phyloP scores from a whole-genome alignment of 2,888 invertebrate species.

The Serrognathus titanus region DNA sequence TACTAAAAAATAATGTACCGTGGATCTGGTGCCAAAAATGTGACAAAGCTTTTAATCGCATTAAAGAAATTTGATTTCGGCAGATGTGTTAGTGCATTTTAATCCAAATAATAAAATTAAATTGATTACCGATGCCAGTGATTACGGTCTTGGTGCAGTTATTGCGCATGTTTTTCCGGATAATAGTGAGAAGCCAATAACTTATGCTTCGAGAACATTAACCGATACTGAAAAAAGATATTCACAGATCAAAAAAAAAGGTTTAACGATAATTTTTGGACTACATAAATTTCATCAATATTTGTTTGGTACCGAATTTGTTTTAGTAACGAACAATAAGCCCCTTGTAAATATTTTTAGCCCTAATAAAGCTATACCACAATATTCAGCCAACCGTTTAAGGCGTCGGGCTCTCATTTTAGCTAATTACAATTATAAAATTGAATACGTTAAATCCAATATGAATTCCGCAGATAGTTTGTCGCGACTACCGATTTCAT shows the following conservation, averaged over 20 bases:
- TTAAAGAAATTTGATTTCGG: slow-evolving; percentile 3
- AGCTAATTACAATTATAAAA: too few species aligned
- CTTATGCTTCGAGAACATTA: too few species aligned
- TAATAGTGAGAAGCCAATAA: slow-evolving; percentile 4
- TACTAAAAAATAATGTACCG: not conserved
- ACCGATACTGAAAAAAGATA: too few species aligned
- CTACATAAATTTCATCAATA: not conserved
- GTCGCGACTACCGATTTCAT: too few species aligned
- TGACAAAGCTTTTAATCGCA: not conserved
- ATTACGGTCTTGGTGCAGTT: slow-evolving; percentile 5
- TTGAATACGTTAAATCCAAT: too few species aligned
- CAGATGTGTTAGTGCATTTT: slow-evolving; percentile 6
- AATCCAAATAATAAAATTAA: slow-evolving; percentile 1
- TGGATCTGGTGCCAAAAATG: not conserved
- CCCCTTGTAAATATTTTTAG: too few species aligned
- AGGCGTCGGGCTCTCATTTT: too few species aligned
- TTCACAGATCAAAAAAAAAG: slow-evolving; percentile 20
- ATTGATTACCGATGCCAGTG: slow-evolving; percentile 1
- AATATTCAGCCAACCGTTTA: too few species aligned
- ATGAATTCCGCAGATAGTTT: too few species aligned
- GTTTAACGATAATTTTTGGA: slow-evolving; percentile 6
- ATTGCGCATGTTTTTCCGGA: not conserved
- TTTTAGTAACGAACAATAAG: slow-evolving; percentile 10
- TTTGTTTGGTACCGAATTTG: not conserved
- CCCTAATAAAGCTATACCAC: too few species aligned